Conservation (phyloP, 2,113 vertebrate species). For the Polypterus senegalus region DNA sequence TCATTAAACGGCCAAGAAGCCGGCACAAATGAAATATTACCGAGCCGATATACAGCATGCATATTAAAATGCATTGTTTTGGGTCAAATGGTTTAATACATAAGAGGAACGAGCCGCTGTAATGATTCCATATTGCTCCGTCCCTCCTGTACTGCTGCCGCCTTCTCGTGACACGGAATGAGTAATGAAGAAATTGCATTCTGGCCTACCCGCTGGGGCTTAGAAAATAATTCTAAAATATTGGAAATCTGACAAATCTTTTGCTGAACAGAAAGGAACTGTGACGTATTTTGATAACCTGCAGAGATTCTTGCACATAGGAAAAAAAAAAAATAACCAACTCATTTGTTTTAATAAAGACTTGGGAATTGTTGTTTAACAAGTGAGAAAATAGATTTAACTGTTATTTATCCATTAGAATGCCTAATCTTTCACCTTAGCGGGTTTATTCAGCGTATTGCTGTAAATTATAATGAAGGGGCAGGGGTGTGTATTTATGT, state of each 20-base stretch:
- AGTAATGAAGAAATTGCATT: neutral
- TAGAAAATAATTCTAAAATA: neutral
- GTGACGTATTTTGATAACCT: neutral
- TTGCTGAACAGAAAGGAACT: neutral
- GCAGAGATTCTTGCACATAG: neutral
- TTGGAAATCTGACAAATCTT: neutral
- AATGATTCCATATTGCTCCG: neutral
- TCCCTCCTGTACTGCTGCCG: neutral
- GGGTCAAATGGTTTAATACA: constrained; percentile 4
- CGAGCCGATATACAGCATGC: neutral
- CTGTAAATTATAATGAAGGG: too few relatives aligned
- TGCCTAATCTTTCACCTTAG: neutral
- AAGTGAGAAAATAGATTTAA: neutral
- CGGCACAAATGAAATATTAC: constrained; percentile 1
- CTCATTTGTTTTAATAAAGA: neutral
- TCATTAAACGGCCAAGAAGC: neutral
- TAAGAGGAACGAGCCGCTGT: neutral
- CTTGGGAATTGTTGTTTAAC: neutral
- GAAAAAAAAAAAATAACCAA: neutral
- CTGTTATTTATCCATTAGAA: neutral
- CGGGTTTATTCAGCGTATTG: too few relatives aligned
- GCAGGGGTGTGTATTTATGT: too few relatives aligned
- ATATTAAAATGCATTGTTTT: neutral
- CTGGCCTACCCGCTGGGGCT: neutral
- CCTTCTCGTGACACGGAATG: neutral